These are phyloP conservation scores for Helogale parvula DNA, from an alignment of 2,113 vertebrate genomes.

Conservation along the genomic window DNA sequence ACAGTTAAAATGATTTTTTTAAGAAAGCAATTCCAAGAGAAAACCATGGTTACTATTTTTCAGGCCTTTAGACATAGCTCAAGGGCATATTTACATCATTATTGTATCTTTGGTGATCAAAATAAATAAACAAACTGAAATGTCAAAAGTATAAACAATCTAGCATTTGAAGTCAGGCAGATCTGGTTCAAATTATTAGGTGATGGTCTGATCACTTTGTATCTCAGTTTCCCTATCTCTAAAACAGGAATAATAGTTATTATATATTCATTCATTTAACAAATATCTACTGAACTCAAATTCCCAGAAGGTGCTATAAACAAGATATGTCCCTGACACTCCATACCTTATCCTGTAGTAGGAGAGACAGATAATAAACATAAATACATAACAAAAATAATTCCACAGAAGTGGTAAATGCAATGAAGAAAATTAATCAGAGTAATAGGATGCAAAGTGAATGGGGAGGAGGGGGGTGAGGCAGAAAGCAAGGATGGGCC, in stretches of 20 bases:
- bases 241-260: not conserved
- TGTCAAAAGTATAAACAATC: not conserved
- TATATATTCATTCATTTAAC: not conserved
- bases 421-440: not conserved
- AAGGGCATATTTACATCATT: not conserved
- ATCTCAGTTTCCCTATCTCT: not conserved
- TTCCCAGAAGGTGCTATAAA: not conserved
- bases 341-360: not conserved
- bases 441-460: not conserved
- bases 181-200: slow-evolving; percentile 12
- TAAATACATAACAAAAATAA: slow-evolving; percentile 8
- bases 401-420: not conserved
- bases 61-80: not conserved
- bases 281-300: not conserved
- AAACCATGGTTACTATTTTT: not conserved
- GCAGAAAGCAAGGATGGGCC: not conserved
- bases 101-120: not conserved
- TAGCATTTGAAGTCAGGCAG: not conserved
- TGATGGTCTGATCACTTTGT: not conserved
- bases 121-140: slow-evolving; percentile 30
- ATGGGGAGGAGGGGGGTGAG: not conserved
- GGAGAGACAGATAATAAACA: not conserved
- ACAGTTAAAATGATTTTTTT: not conserved
- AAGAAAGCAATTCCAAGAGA: not conserved
- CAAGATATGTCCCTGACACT: not conserved